Evolutionary conservation across 1,140 invertebrate genomes (phyloP).

Genomic region (Teleopsis dalmanni): DNA sequence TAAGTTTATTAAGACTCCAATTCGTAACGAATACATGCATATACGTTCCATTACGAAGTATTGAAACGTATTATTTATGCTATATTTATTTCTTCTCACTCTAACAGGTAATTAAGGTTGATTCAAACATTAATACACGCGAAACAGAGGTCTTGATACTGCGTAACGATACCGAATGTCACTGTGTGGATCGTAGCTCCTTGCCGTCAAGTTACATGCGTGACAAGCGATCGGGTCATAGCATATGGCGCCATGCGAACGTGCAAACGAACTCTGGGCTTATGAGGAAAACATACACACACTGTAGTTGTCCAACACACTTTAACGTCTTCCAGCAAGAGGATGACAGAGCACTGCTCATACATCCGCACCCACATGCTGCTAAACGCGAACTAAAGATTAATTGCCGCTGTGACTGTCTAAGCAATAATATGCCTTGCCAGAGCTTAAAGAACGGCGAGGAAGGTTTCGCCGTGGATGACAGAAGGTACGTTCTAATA

Average conservation of each 20-base stretch:
- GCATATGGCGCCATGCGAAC: neutral
- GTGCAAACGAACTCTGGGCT: neutral
- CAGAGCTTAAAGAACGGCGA: conserved; percentile 34
- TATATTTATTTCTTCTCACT: no score
- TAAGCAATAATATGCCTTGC: conserved; percentile 26
- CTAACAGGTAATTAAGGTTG: conserved; percentile 6
- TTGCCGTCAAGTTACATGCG: conserved; percentile 10
- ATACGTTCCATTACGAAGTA: no score
- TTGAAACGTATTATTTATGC: no score
- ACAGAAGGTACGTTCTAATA: conserved; percentile 28
- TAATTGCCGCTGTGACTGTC: conserved; percentile 33
- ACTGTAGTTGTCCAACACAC: conserved; percentile 30
- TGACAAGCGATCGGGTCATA: conserved; percentile 19
- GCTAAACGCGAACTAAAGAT: neutral
- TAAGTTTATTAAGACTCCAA: no score
- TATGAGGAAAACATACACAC: neutral
- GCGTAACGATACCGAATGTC: conserved; percentile 34
- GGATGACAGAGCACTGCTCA: conserved; percentile 5
- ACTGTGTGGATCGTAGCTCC: conserved; percentile 18
- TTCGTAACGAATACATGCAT: no score
- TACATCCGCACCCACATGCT: conserved; percentile 2
- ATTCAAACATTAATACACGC: neutral
- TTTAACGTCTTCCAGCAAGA: conserved; percentile 27
- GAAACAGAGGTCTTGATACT: conserved; percentile 12
- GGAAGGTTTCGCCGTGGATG: conserved; percentile 34